These are phyloP conservation scores for Coreius guichenoti DNA, from an alignment of 2,797 vertebrate genomes.

Conservation along the genomic window DNA sequence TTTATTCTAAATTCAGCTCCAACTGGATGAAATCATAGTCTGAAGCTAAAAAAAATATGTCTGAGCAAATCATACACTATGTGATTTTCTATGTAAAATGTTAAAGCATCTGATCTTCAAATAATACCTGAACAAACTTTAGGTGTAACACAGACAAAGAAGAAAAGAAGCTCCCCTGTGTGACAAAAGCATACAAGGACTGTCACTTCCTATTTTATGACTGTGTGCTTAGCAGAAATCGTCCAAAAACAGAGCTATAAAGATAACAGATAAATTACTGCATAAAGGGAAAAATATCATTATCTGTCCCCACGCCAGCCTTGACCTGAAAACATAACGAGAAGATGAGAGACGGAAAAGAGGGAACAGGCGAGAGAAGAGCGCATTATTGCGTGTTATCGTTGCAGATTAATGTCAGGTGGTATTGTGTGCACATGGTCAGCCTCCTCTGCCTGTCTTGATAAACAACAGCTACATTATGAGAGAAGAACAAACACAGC, in stretches of 20 bases:
- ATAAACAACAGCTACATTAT: conserved; percentile 51
- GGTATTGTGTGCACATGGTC: conserved; percentile 48
- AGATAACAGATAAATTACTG: conserved; percentile 71
- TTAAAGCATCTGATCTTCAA: neutral
- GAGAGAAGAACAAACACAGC: conserved; percentile 45
- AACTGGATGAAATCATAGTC: neutral
- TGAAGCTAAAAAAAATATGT: neutral
- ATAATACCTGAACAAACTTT: neutral
- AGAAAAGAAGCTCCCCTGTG: neutral
- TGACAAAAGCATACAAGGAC: conserved; percentile 12
- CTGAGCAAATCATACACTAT: neutral
- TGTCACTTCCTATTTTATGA: conserved; percentile 56
- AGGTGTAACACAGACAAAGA: neutral
- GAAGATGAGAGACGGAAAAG: conserved; percentile 57
- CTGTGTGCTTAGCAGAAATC: conserved; percentile 65
- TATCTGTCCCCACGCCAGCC: conserved; percentile 61
- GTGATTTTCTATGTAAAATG: neutral
- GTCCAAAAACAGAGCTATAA: conserved; percentile 76
- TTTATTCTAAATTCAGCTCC: conserved; percentile 23
- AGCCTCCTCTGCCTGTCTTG: conserved; percentile 26
- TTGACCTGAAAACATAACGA: conserved; percentile 68
- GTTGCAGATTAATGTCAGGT: conserved; percentile 42
- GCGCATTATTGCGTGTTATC: conserved; percentile 33
- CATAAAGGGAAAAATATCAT: conserved; percentile 63
- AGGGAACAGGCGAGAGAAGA: neutral